These are phyloP conservation scores for Corythaeola cristata DNA, from an alignment of 2,113 vertebrate genomes.

Conservation along the genomic window DNA sequence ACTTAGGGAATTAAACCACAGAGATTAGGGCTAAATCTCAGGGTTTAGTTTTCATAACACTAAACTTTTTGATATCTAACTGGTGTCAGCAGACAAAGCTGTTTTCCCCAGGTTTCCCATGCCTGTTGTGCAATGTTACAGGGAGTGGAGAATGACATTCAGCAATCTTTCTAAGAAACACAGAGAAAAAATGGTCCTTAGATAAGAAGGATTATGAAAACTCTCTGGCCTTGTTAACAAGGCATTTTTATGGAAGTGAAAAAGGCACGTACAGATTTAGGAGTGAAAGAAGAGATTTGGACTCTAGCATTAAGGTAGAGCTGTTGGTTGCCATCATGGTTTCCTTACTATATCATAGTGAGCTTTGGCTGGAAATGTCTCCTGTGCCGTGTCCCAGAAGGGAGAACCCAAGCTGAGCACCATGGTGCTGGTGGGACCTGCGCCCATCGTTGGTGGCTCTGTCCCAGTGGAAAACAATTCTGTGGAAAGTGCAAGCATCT, in stretches of 20 bases:
- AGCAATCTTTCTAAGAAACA: neutral
- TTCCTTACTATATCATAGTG: neutral
- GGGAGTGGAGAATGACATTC: neutral
- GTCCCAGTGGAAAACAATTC: accelerated
- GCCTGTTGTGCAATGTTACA: neutral
- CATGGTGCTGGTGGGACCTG: accelerated
- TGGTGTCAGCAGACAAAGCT: neutral
- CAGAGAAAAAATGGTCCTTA: neutral
- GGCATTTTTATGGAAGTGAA: neutral
- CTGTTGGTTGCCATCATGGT: neutral
- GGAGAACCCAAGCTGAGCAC: neutral
- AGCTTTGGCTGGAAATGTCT: neutral
- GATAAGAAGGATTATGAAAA: neutral
- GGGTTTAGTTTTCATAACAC: neutral
- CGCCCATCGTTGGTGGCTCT: neutral
- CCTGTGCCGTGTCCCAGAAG: neutral
- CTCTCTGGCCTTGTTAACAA: neutral
- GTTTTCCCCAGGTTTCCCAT: neutral
- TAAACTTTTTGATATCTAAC: neutral
- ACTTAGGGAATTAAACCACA: neutral
- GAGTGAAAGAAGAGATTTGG: neutral
- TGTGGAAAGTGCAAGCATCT: neutral
- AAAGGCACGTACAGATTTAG: neutral
- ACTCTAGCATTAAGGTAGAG: neutral
- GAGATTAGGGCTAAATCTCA: neutral